These are phyloP conservation scores for Cephus pygmeus DNA, from an alignment of 2,888 invertebrate genomes.

Conservation along the genomic window DNA sequence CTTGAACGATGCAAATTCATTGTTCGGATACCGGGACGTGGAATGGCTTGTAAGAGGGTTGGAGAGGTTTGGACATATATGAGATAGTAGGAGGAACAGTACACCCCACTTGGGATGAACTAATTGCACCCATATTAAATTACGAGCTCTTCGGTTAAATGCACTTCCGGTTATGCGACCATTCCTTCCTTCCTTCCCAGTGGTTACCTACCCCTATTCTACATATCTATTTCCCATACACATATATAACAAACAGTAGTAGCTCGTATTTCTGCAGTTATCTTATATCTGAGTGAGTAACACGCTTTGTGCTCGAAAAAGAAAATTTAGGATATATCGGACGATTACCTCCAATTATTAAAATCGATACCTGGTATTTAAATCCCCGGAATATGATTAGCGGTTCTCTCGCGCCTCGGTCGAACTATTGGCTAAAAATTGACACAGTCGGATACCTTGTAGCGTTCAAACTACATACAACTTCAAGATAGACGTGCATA, in stretches of 20 bases:
- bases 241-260: not conserved
- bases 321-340: no score
- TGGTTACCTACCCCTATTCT: not conserved
- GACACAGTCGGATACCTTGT: not conserved
- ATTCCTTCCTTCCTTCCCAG: not conserved
- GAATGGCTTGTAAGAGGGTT: not conserved
- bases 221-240: not conserved
- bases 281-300: not conserved
- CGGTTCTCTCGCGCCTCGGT: no score
- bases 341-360: no score
- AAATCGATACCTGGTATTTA: no score
- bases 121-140: not conserved
- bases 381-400: no score
- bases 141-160: not conserved
- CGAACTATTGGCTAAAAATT: not conserved
- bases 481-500: not conserved
- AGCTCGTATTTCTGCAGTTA: not conserved
- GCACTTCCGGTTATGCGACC: not conserved
- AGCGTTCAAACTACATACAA: not conserved
- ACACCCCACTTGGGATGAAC: not conserved
- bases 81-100: not conserved
- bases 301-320: not conserved
- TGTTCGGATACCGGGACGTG: not conserved
- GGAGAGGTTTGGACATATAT: not conserved
- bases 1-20: not conserved